Percentiles rank a stretch among this genome's conserved stretches.
These are phyloP conservation scores for Darevskia nairensis DNA, from an alignment of 2,797 vertebrate genomes.

Conservation along the genomic window DNA sequence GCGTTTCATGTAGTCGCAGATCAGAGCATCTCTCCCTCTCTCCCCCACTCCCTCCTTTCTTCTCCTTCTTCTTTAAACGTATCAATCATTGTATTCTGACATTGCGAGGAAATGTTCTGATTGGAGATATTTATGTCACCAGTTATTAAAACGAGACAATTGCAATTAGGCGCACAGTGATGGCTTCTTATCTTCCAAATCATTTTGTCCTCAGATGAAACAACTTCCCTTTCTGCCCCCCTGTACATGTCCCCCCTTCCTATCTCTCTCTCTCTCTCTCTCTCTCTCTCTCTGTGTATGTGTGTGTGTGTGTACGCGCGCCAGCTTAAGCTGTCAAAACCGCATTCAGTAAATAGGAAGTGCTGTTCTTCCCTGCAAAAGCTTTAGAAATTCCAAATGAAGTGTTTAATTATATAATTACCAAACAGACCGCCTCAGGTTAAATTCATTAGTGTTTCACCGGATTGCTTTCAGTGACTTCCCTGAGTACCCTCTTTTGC, in stretches of 20 bases:
- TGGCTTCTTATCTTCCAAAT: conserved; percentile 66
- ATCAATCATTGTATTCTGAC: conserved; percentile 48
- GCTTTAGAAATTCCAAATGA: conserved; percentile 56
- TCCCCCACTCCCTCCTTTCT: background rate
- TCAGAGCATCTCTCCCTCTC: conserved; percentile 21
- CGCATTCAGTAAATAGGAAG: conserved; percentile 51
- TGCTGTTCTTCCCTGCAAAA: conserved; percentile 43
- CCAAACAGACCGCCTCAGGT: conserved; percentile 79
- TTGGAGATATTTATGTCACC: conserved; percentile 60
- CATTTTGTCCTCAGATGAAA: conserved; percentile 45
- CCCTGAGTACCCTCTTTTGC: conserved; percentile 47
- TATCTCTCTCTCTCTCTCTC: background rate
- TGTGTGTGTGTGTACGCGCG: background rate
- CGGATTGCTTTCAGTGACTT: conserved; percentile 8
- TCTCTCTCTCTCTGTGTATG: background rate
- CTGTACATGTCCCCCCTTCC: no score
- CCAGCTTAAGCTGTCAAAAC: conserved; percentile 48
- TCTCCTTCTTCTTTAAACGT: background rate
- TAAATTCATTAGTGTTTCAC: conserved; percentile 80
- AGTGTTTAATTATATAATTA: conserved; percentile 81
- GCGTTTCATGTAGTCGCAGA: conserved; percentile 54
- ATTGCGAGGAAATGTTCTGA: conserved; percentile 43
- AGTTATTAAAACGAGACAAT: conserved; percentile 56
- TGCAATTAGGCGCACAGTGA: conserved; percentile 49
- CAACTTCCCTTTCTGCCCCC: background rate